Conservation (phyloP, 2,888 invertebrate genomes). For the Syritta pipiens region DNA sequence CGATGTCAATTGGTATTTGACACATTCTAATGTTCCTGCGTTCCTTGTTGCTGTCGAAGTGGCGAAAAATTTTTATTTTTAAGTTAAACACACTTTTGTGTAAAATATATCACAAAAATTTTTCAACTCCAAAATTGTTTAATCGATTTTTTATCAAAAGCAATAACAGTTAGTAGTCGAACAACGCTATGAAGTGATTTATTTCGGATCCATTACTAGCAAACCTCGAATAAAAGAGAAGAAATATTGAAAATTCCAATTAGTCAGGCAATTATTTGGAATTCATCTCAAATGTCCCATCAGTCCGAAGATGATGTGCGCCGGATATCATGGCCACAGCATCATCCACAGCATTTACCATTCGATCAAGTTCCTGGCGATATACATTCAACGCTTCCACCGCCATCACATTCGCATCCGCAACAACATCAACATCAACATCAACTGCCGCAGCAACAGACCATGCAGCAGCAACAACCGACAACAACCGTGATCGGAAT, state of each 20-base stretch:
- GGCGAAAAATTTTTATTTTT: constrained; percentile 49
- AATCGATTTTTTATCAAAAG: not conserved
- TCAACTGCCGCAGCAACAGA: constrained; percentile 21
- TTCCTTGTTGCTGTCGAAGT: constrained; percentile 59
- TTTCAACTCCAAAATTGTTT: not conserved
- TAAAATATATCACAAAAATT: constrained; percentile 27
- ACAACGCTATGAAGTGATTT: constrained; percentile 11
- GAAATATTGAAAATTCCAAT: constrained; percentile 35
- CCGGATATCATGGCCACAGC: constrained; percentile 50
- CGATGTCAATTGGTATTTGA: constrained; percentile 52
- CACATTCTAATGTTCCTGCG: constrained; percentile 46
- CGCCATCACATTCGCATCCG: constrained; percentile 11
- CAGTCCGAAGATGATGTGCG: constrained; percentile 47
- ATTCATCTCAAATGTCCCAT: constrained; percentile 48
- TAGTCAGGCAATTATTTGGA: constrained; percentile 11
- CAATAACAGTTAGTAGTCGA: not conserved
- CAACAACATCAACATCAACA: no score
- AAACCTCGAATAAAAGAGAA: constrained; percentile 8
- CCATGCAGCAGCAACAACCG: no score
- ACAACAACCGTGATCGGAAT: constrained; percentile 27
- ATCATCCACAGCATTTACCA: constrained; percentile 37
- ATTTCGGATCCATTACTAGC: not conserved
- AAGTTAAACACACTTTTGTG: constrained; percentile 32
- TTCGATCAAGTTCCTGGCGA: constrained; percentile 48
- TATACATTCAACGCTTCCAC: constrained; percentile 25